Evolutionary conservation across 2,113 vertebrate genomes (phyloP).

Genomic region (Podilymbus podiceps): DNA sequence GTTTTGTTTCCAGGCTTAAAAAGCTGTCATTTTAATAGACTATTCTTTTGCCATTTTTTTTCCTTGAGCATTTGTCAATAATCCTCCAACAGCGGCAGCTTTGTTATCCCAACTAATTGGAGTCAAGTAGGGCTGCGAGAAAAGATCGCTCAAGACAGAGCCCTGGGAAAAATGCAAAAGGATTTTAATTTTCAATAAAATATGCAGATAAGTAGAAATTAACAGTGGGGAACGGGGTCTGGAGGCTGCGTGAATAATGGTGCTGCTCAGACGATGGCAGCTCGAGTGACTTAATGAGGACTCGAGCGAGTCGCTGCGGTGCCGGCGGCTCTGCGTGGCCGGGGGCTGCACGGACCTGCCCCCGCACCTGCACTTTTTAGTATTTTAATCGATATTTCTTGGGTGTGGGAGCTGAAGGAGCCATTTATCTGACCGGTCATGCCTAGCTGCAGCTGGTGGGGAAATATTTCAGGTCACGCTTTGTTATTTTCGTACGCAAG

Average conservation of each 20-base stretch:
- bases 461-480: neutral
- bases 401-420: neutral
- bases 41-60: neutral
- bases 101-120: constrained; percentile 56
- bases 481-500: accelerated
- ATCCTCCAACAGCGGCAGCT: constrained; percentile 30
- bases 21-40: neutral
- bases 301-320: neutral
- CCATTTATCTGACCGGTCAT: accelerated
- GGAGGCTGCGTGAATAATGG: neutral
- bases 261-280: neutral
- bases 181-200: constrained; percentile 50
- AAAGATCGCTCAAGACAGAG: neutral
- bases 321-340: neutral
- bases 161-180: constrained; percentile 10
- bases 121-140: constrained; percentile 50
- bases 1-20: neutral
- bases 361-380: neutral
- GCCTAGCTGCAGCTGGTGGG: neutral
- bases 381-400: accelerated
- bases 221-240: neutral
- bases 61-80: constrained; percentile 31
- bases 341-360: neutral
- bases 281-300: neutral
- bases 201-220: constrained; percentile 29